Percentiles rank a stretch among this genome's conserved stretches.
Evolutionary conservation across 2,888 invertebrate species (phyloP).

Genomic region (Chirona hameri): DNA sequence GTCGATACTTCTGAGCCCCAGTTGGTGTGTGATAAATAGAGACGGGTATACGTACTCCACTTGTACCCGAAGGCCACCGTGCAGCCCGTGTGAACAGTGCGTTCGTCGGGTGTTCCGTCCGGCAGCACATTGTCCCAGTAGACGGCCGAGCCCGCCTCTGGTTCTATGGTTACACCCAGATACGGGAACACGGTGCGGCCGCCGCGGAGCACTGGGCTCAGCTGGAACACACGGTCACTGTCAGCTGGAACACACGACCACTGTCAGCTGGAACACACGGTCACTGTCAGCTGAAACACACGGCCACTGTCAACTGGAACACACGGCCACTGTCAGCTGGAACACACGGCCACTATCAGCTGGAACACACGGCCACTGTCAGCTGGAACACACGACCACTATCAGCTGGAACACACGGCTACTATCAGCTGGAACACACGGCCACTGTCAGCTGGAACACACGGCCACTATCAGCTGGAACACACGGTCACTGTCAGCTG

Average conservation of each 20-base stretch:
- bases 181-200: background rate
- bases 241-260: too few species aligned
- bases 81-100: background rate
- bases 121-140: constrained; percentile 6
- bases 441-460: too few species aligned
- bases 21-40: background rate
- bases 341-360: background rate
- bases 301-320: background rate
- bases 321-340: background rate
- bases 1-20: background rate
- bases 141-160: background rate
- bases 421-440: too few species aligned
- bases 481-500: too few species aligned
- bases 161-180: background rate
- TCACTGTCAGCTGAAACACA: background rate
- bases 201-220: background rate
- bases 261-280: too few species aligned
- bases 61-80: background rate
- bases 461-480: too few species aligned
- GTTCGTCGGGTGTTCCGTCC: background rate
- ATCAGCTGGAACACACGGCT: too few species aligned
- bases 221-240: too few species aligned
- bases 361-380: too few species aligned
- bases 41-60: background rate
- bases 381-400: too few species aligned